These are phyloP conservation scores for Chrysaora quinquecirrha DNA, from an alignment of 30 jellyfish, hydroid and myxozoan genomes.

Conservation along the genomic window DNA sequence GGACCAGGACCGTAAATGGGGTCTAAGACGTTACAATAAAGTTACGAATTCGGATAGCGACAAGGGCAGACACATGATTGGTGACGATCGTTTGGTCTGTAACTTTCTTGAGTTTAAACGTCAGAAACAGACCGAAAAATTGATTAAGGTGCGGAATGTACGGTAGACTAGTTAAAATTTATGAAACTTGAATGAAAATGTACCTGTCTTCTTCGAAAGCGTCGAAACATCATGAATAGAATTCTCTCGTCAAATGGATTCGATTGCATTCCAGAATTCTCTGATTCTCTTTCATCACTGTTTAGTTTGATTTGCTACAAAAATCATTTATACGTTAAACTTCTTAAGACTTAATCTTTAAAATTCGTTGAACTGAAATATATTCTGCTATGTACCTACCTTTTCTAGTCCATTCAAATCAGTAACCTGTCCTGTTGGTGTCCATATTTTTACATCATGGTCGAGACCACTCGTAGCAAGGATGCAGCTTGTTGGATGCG, in stretches of 20 bases:
- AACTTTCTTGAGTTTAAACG: too few species aligned
- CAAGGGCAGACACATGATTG: too few species aligned
- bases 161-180: too few species aligned
- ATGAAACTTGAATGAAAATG: constrained; percentile 2
- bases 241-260: constrained; percentile 82
- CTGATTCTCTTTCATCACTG: constrained; percentile 67
- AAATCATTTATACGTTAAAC: too few species aligned
- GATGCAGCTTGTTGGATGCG: constrained; percentile 86
- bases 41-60: too few species aligned
- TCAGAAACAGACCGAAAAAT: too few species aligned
- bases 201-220: constrained; percentile 88
- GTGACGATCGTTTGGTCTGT: too few species aligned
- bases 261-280: constrained; percentile 41
- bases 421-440: constrained; percentile 78
- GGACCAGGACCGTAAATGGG: too few species aligned
- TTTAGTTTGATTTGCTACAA: constrained; percentile 89
- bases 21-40: too few species aligned
- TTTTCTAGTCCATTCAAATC: constrained; percentile 76
- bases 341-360: too few species aligned
- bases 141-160: too few species aligned
- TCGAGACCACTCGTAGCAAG: constrained; percentile 99
- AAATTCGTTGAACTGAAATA: too few species aligned
- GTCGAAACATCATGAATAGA: constrained; percentile 79
- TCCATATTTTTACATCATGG: constrained; percentile 94
- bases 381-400: constrained; percentile 70